Base-by-base conservation (phyloP, 2,888 invertebrate species). In the Argyresthia goedartella region DNA sequence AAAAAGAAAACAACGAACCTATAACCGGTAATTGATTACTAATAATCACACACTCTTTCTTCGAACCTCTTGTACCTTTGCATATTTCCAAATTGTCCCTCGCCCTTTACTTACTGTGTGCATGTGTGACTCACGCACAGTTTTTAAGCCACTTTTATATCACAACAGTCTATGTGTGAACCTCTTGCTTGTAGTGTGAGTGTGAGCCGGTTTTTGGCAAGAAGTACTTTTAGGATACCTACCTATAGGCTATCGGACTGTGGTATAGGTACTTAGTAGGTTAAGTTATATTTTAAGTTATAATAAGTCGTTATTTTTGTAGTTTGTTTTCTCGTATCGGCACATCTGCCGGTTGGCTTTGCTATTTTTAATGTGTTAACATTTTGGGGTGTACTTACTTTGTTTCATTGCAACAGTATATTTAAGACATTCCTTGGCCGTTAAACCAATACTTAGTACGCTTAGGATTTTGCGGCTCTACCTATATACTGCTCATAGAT, bases 61-160 rank as follows among this genome's bases (percentile, higher is more conserved):
- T 25, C 55, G 63, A 39, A 57, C 55, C 44, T 4, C 25, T 53
- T 57, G 45, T 64, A 69, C 58, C 64, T 58, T 67, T 47, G 45
- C 10, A 73, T 74, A 71, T 82, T 79, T 77, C 82, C 84, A 68
- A 85, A 84, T 79, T 85, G 82, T 82, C 81, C 81, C 79, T 82
- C 69, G 80, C 80, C 81, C 81, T 81, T 74, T 64, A 10, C 34
- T 33, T 9, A 49, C 43, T 35, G 71, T 70, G 70, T 34, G 49
- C 44, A 36, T 52, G 41, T 51, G 53, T 36, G 10, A 50, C 50
- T 50, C 50, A 34, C 50, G 50, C 50, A 44, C 50, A 50, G 50
- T 34, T 35, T 50, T 44, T 50, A 7, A 25, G 41, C 34, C 13
- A 50, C 43, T 41, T 52, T 49, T 25, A 45, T 44, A 42, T 54